phyloP scores from a whole-genome alignment of 2,797 vertebrate species.

The Danio aesculapii region DNA sequence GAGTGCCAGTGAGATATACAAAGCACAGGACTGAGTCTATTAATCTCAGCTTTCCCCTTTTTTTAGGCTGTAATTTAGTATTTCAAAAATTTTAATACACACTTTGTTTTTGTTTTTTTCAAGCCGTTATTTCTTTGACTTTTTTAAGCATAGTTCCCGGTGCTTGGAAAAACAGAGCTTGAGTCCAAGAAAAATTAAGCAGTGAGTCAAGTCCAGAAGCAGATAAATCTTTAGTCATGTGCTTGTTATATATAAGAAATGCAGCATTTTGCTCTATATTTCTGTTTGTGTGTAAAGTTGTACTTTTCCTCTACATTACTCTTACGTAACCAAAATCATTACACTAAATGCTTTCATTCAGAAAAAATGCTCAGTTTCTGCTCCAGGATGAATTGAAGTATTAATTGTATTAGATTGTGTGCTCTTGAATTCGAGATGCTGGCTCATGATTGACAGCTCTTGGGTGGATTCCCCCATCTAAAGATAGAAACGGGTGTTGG shows the following conservation, averaged over 20 bases:
- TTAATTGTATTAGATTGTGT: constrained; percentile 68
- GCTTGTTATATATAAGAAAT: constrained; percentile 62
- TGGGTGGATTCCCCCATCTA: constrained; percentile 81
- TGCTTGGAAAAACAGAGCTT: constrained; percentile 81
- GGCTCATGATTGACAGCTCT: constrained; percentile 72
- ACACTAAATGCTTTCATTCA: neutral
- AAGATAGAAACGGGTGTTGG: constrained; percentile 84
- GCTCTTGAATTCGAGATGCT: constrained; percentile 71
- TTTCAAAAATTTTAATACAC: constrained; percentile 83
- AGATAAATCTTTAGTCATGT: constrained; percentile 78
- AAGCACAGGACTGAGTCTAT: constrained; percentile 80
- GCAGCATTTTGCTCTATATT: constrained; percentile 43
- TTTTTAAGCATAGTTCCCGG: constrained; percentile 77
- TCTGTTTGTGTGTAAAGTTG: constrained; percentile 42
- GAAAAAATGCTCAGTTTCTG: constrained; percentile 2
- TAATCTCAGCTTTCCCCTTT: constrained; percentile 80
- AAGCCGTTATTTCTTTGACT: constrained; percentile 81
- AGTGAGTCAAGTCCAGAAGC: constrained; percentile 74
- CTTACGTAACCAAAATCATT: constrained; percentile 38
- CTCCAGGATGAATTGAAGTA: constrained; percentile 49
- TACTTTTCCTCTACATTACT: constrained; percentile 47
- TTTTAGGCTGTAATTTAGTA: constrained; percentile 81
- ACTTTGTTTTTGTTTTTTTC: constrained; percentile 66
- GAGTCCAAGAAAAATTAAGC: constrained; percentile 81
- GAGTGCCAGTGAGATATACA: constrained; percentile 78